Base-by-base conservation (phyloP, 2,888 invertebrate genomes). In the Spodoptera exigua region DNA sequence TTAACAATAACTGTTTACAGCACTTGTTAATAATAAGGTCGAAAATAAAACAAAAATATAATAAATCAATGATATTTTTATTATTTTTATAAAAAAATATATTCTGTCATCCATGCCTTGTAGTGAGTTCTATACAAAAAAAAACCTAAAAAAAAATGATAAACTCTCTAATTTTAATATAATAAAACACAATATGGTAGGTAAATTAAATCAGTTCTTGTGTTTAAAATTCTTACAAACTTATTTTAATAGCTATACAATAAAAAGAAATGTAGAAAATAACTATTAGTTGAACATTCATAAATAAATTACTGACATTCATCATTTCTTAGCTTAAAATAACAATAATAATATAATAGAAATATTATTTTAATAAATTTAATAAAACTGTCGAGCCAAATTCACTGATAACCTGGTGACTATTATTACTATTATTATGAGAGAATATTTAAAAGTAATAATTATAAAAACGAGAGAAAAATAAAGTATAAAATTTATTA, bases 201-300 rank as follows among this genome's bases (percentile, higher is more conserved):
- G n/a, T n/a, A n/a, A n/a, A n/a, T n/a, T n/a, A 81, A 85, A 86
- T 87, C 87, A 87, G 87, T 87, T 87, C 87, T 85, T 87, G 84
- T 77, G 74, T 68, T 27, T 74, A 75, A 76, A 82, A 70, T 55
- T 74, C 69, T 62, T 66, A 77, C 67, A 75, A 73, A 53, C 43
- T 61, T 75, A 64, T 17, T 53, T 65, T 64, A 75, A 21, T 63
- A 71, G 68, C 67, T 65, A 66, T 55, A 48, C 49, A 55, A 62
- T 70, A 58, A 65, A 65, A 70, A 66, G 67, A 72, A 61, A 45
- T 5, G 27, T 59, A 57, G 49, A 68, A 69, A 67, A 61, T 57
- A 49, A 54, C 52, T 55, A 49, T 36, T 53, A 36, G 48, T 44
- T 48, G 37, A 55, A 41, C 44, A 64, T 55, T 44, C 48, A 63